These are phyloP conservation scores for Leptatherina wallacei DNA, from an alignment of 2,797 vertebrate species.

Conservation along the genomic window DNA sequence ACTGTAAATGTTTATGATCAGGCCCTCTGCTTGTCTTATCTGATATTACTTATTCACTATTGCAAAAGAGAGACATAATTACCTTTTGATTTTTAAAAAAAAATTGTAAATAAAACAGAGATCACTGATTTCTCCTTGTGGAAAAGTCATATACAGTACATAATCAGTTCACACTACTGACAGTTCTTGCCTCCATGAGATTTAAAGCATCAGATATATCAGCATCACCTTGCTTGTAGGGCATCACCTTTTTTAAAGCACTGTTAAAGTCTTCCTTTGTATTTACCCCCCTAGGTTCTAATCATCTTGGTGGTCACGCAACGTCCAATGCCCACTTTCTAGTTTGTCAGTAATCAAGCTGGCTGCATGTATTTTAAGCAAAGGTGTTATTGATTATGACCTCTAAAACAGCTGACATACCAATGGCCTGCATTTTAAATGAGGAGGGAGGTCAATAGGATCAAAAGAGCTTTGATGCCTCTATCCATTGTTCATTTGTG, in stretches of 20 bases:
- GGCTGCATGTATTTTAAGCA: not conserved
- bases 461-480: conserved; percentile 3
- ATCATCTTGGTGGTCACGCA: not conserved
- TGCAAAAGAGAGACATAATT: not conserved
- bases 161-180: not conserved
- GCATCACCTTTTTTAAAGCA: not conserved
- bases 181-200: not conserved
- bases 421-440: conserved; percentile 27
- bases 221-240: conserved; percentile 11
- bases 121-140: not conserved
- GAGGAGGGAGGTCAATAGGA: not conserved
- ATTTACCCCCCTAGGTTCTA: conserved; percentile 1
- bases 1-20: not conserved
- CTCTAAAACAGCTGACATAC: conserved; percentile 6
- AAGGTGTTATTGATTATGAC: not conserved
- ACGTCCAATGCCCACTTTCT: not conserved
- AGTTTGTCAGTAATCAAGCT: conserved; percentile 16
- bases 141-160: not conserved
- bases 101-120: not conserved
- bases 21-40: not conserved
- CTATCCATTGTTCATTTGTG: not conserved
- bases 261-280: not conserved
- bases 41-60: not conserved
- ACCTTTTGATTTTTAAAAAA: not conserved
- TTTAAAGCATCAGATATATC: not conserved